A percentile compares a stretch with the other conserved stretches of the same genome.
phyloP scores from a whole-genome alignment of 1,140 invertebrate genomes.

The Drosophila setifemur region DNA sequence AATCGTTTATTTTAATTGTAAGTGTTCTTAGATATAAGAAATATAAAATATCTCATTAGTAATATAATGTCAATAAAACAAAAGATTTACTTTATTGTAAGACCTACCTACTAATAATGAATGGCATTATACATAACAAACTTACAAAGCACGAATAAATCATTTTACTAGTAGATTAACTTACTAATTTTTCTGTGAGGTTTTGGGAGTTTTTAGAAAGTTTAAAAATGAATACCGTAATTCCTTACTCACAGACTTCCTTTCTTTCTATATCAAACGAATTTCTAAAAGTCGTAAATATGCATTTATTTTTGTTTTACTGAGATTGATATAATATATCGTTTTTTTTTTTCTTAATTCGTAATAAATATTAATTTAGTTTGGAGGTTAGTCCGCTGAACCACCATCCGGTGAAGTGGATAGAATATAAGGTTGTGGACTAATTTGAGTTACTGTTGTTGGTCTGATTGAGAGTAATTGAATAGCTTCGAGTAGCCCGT shows the following conservation, averaged over 20 bases:
- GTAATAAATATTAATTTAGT: not conserved
- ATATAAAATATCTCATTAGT: constrained; percentile 46
- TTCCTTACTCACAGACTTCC: too few relatives aligned
- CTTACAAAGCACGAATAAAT: constrained; percentile 55
- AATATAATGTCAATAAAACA: constrained; percentile 35
- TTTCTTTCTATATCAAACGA: too few relatives aligned
- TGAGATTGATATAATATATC: not conserved
- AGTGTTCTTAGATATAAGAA: constrained; percentile 41
- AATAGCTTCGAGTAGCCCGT: constrained; percentile 87
- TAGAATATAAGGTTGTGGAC: constrained; percentile 33
- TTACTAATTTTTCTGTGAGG: not conserved
- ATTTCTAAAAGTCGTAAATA: not conserved
- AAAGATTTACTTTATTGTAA: constrained; percentile 44
- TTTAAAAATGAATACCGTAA: too few relatives aligned
- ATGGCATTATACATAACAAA: constrained; percentile 50
- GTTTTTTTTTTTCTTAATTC: not conserved
- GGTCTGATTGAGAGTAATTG: constrained; percentile 82
- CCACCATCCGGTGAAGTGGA: constrained; percentile 40
- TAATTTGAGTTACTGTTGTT: constrained; percentile 30
- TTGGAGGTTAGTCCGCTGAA: constrained; percentile 6
- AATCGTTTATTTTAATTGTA: constrained; percentile 49
- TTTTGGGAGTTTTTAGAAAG: too few relatives aligned
- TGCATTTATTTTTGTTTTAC: not conserved
- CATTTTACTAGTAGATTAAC: constrained; percentile 54
- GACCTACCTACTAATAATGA: constrained; percentile 51